phyloP scores from a whole-genome alignment of 1,140 invertebrate genomes.

The Bactericera cockerelli region DNA sequence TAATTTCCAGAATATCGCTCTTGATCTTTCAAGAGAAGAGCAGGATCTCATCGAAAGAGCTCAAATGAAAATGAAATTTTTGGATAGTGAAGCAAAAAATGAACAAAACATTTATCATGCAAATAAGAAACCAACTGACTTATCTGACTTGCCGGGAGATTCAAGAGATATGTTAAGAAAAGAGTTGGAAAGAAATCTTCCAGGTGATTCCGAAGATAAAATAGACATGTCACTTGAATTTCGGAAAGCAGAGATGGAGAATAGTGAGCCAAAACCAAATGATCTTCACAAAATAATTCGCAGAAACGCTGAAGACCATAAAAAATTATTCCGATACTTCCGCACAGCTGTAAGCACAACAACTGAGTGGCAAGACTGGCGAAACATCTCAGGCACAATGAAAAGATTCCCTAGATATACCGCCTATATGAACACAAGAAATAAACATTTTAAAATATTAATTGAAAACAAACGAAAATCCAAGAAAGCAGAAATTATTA shows the following conservation, averaged over 20 bases:
- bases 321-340: background rate
- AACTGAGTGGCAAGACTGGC: background rate
- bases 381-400: background rate
- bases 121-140: no score
- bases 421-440: background rate
- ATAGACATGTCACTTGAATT: background rate
- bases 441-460: constrained; percentile 2
- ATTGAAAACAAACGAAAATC: background rate
- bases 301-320: background rate
- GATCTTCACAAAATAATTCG: background rate
- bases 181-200: no score
- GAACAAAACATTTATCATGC: no score
- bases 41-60: no score
- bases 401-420: background rate
- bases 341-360: background rate
- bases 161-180: no score
- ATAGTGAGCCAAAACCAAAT: background rate
- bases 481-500: background rate
- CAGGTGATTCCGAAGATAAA: no score
- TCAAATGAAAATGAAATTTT: no score
- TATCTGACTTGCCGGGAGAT: no score
- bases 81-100: no score
- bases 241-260: no score
- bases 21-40: no score
- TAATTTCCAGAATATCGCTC: no score